Evolutionary conservation across 23 tunicate genomes (phyloP).

Genomic region (Halocynthia aurantium): DNA sequence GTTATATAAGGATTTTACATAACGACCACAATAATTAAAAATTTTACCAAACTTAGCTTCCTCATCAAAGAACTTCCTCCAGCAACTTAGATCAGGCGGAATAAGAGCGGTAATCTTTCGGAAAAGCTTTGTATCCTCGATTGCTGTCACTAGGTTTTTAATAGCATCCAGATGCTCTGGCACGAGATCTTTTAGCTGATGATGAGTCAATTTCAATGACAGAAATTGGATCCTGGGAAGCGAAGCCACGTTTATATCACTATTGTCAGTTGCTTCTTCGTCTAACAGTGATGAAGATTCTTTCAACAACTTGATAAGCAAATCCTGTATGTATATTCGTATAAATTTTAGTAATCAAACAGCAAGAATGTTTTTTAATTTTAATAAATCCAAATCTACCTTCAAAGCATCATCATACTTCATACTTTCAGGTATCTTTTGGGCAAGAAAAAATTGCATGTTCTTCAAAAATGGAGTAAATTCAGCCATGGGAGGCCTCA

Average conservation of each 20-base stretch:
- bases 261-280: neutral
- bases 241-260: neutral
- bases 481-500: conserved; percentile 16
- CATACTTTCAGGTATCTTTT: neutral
- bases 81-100: conserved; percentile 10
- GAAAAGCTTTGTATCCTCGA: conserved; percentile 33
- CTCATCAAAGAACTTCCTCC: conserved; percentile 5
- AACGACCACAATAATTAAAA: no score
- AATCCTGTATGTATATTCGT: no score
- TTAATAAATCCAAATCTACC: no score
- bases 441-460: conserved; percentile 26
- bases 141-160: conserved; percentile 17
- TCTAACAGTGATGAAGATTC: neutral
- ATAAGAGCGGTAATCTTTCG: conserved; percentile 8
- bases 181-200: conserved; percentile 18
- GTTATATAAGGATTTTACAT: no score
- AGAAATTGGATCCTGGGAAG: no score
- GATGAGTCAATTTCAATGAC: conserved; percentile 6
- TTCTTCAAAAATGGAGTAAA: conserved; percentile 14
- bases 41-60: neutral
- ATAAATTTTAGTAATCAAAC: no score
- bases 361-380: no score
- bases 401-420: neutral
- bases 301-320: neutral
- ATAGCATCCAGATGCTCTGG: conserved; percentile 66